Evolutionary conservation across 1,140 invertebrate species (phyloP).

Genomic region (Ceratoteleas bidentatus): DNA sequence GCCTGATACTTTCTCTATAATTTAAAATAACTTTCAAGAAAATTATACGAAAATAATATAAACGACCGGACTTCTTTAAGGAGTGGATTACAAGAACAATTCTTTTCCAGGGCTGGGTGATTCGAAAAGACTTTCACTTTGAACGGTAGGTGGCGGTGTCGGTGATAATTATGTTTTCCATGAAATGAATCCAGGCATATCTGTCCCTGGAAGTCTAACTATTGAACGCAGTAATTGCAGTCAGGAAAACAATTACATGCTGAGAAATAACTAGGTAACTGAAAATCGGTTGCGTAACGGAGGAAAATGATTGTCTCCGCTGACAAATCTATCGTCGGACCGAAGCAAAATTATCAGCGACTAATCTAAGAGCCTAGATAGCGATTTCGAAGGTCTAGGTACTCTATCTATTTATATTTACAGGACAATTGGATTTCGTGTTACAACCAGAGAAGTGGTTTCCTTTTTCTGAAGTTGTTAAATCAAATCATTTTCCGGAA

Average conservation of each 20-base stretch:
- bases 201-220: no score
- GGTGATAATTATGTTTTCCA: slow-evolving; percentile 36
- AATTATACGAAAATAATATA: no score
- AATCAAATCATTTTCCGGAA: no score
- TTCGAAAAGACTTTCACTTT: no score
- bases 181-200: slow-evolving; percentile 25
- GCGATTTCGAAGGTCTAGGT: slow-evolving; percentile 16
- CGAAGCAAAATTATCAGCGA: slow-evolving; percentile 50
- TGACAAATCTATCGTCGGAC: slow-evolving; percentile 11
- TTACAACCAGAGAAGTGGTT: no score
- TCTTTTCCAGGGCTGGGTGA: no score
- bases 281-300: slow-evolving; percentile 4
- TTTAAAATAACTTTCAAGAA: no score
- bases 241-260: slow-evolving; percentile 46
- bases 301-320: slow-evolving; percentile 31
- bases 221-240: no score
- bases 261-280: slow-evolving; percentile 17
- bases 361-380: slow-evolving; percentile 54
- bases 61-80: not conserved
- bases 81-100: no score
- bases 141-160: slow-evolving; percentile 11
- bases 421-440: not conserved
- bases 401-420: slow-evolving; percentile 6
- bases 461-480: no score
- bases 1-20: no score